phyloP scores from a whole-genome alignment of 2,888 invertebrate species.

The Drosophila monieri region DNA sequence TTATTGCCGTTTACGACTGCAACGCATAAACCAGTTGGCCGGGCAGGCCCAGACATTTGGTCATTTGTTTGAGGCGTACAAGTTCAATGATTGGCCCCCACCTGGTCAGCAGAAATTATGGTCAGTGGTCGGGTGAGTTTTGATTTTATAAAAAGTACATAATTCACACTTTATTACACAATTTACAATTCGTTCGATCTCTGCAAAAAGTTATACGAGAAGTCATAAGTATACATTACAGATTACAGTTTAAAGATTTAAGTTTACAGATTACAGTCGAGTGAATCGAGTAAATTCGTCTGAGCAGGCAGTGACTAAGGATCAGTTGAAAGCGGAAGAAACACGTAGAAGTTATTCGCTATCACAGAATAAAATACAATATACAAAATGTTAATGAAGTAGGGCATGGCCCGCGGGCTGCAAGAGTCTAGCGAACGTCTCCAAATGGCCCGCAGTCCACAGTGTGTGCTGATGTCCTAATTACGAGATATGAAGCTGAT shows the following conservation, averaged over 20 bases:
- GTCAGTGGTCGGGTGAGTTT: conserved; percentile 38
- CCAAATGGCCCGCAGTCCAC: conserved; percentile 21
- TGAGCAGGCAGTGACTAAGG: conserved; percentile 64
- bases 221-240: conserved; percentile 47
- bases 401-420: conserved; percentile 33
- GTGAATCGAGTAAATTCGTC: conserved; percentile 64
- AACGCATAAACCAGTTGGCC: conserved; percentile 65
- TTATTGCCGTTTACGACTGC: conserved; percentile 52
- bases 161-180: conserved; percentile 74
- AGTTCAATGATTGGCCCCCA: conserved; percentile 67
- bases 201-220: conserved; percentile 55
- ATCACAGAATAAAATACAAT: conserved; percentile 75
- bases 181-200: conserved; percentile 67
- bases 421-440: conserved; percentile 15
- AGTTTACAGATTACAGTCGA: conserved; percentile 44
- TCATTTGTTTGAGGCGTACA: conserved; percentile 43
- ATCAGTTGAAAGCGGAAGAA: conserved; percentile 58
- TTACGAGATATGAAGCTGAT: conserved; percentile 79
- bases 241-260: conserved; percentile 47
- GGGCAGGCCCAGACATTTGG: conserved; percentile 46
- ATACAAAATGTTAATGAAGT: conserved; percentile 67
- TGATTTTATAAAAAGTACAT: conserved; percentile 78
- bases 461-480: conserved; percentile 68
- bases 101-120: conserved; percentile 19
- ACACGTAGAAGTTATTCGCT: conserved; percentile 67